These are phyloP conservation scores for Drosophila baimaii DNA, from an alignment of 1,140 invertebrate genomes.

Conservation along the genomic window DNA sequence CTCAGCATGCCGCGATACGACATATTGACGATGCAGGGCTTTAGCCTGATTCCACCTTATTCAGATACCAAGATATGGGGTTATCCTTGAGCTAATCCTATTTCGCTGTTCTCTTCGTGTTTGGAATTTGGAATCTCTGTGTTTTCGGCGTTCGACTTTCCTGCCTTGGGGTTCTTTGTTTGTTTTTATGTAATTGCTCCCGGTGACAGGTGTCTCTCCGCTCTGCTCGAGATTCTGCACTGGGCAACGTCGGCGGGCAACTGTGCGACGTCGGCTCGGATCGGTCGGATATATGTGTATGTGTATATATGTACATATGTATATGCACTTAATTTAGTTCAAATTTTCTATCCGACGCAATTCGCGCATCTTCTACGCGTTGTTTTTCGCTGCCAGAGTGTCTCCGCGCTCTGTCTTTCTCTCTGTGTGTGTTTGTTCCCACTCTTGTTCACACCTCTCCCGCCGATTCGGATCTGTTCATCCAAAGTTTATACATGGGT, in stretches of 20 bases:
- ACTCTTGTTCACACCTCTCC: slow-evolving; percentile 29
- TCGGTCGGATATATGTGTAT: slow-evolving; percentile 18
- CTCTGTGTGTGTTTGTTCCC: not conserved
- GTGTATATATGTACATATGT: no score
- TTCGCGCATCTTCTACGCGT: slow-evolving; percentile 48
- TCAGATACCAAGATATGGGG: not conserved
- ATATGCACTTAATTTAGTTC: slow-evolving; percentile 24
- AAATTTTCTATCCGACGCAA: slow-evolving; percentile 31
- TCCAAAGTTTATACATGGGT: slow-evolving; percentile 72
- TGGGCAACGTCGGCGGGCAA: slow-evolving; percentile 33
- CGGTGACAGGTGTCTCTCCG: slow-evolving; percentile 35
- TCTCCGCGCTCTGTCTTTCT: slow-evolving; percentile 4
- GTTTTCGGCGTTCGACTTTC: not conserved
- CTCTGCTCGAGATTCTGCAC: slow-evolving; percentile 28
- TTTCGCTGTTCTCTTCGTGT: not conserved
- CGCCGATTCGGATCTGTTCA: slow-evolving; percentile 44
- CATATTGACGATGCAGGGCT: slow-evolving; percentile 23
- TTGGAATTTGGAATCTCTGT: not conserved
- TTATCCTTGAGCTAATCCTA: not conserved
- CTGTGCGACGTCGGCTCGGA: slow-evolving; percentile 16
- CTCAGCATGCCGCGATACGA: slow-evolving; percentile 67
- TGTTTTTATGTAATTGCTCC: slow-evolving; percentile 42
- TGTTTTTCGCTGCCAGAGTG: slow-evolving; percentile 21
- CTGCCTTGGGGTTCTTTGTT: slow-evolving; percentile 16
- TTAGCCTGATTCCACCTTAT: not conserved